Evolutionary conservation across 2,113 vertebrate genomes (phyloP).

Genomic region (Leptobrachium ailaonicum): DNA sequence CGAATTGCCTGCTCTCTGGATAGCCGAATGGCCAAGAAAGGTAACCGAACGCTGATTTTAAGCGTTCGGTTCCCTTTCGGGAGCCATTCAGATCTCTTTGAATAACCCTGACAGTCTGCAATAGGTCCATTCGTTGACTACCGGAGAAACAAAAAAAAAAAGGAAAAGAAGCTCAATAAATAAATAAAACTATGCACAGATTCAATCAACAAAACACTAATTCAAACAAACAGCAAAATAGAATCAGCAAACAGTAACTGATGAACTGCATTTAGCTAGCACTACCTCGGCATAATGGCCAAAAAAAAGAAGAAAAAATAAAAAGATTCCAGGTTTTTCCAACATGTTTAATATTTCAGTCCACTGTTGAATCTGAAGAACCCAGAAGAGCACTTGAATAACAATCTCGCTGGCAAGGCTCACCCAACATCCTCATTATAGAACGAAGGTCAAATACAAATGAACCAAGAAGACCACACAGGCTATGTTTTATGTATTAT

Average conservation of each 20-base stretch:
- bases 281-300: background rate
- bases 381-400: slow-evolving; percentile 42
- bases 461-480: slow-evolving; percentile 35
- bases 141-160: too few relatives aligned
- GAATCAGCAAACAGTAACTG: background rate
- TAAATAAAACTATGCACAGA: background rate
- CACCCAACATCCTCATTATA: slow-evolving; percentile 38
- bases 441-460: slow-evolving; percentile 41
- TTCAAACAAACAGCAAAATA: slow-evolving; percentile 13
- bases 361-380: slow-evolving; percentile 6
- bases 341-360: slow-evolving; percentile 37
- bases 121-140: too few relatives aligned
- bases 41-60: too few relatives aligned
- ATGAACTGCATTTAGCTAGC: background rate
- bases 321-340: slow-evolving; percentile 5
- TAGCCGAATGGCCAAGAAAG: too few relatives aligned
- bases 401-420: slow-evolving; percentile 32
- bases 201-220: slow-evolving; percentile 17
- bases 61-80: too few relatives aligned
- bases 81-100: too few relatives aligned
- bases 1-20: too few relatives aligned
- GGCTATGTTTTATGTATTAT: slow-evolving; percentile 46
- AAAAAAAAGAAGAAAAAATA: slow-evolving; percentile 7
- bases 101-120: too few relatives aligned
- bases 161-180: too few relatives aligned